Base-by-base conservation (phyloP, 2,888 invertebrate species). In the Hoplodrina ambigua region DNA sequence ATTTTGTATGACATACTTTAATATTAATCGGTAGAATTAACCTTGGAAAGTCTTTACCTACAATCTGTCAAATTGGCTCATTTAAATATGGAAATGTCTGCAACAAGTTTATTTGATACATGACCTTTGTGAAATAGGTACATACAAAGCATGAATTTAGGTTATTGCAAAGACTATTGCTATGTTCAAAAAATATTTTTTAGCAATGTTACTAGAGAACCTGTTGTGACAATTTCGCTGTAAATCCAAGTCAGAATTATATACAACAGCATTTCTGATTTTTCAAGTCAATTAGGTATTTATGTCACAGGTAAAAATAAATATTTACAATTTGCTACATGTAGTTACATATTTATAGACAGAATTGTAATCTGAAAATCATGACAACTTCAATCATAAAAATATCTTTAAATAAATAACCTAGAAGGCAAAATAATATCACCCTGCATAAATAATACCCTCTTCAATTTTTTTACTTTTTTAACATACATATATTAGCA, bases 261-360 rank as follows among this genome's bases (percentile, higher is more conserved):
- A 25, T 57, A 61, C 49, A 54, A 44, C 53, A 58, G 41, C 1
- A 55, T 56, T 55, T 58, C n/a, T 54, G 55, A 72, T 69, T 66
- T 69, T 73, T 67, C 15, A 67, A 54, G 66, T 69, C 25, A 67
- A 44, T 59, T 60, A 25, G 25, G 25, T 25, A 25, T 25, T 55
- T 41, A 17, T 19, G 68, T 68, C 57, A 58, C 54, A 54, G 30
- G 49, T 46, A 79, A 54, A 80, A 63, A 80, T 57, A 68, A 68
- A 68, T 82, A 83, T 83, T 81, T 83, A 82, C 80, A 83, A 75
- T 72, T 73, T 70, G 19, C 57, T 71, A 67, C 25, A 69, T 60
- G 54, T 53, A 70, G 62, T 61, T 62, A 64, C 63, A 74, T 64
- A 75, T 69, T 60, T 64, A 65, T 62, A 71, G 52, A 77, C n/a